Conservation (phyloP, 2,113 vertebrate genomes). For the Leucoraja erinaceus region DNA sequence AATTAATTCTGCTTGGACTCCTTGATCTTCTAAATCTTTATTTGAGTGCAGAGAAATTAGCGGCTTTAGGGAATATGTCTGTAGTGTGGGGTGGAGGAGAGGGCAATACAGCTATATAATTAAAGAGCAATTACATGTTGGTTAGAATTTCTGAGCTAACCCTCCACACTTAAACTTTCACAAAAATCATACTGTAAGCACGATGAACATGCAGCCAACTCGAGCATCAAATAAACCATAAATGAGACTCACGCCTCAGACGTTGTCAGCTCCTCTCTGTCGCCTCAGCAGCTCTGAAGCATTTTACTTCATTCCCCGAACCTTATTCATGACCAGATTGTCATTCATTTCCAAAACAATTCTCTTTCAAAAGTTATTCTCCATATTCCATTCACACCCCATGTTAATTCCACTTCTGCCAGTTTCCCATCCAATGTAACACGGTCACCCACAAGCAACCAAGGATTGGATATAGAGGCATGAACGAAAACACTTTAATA, state of each 20-base stretch:
- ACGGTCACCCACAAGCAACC: neutral
- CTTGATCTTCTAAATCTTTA: neutral
- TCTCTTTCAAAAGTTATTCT: neutral
- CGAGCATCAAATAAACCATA: neutral
- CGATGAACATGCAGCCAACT: neutral
- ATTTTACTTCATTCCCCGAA: neutral
- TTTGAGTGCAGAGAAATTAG: too few species aligned
- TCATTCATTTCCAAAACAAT: neutral
- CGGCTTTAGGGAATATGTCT: too few species aligned
- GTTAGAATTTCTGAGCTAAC: neutral
- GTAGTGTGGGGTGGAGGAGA: too few species aligned
- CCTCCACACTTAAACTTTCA: neutral
- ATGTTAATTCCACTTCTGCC: neutral
- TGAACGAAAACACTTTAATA: neutral
- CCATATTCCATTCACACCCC: neutral
- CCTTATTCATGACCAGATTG: neutral
- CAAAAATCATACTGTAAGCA: neutral
- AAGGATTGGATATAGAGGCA: neutral
- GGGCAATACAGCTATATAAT: too few species aligned
- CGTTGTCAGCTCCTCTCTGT: neutral
- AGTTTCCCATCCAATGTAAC: neutral
- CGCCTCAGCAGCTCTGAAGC: neutral
- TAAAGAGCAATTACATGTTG: neutral
- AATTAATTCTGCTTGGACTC: neutral
- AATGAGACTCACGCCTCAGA: neutral